Percentiles rank a stretch among this genome's conserved stretches.
Conservation (phyloP, 2,113 vertebrate species). For the Heterochromis multidens region DNA sequence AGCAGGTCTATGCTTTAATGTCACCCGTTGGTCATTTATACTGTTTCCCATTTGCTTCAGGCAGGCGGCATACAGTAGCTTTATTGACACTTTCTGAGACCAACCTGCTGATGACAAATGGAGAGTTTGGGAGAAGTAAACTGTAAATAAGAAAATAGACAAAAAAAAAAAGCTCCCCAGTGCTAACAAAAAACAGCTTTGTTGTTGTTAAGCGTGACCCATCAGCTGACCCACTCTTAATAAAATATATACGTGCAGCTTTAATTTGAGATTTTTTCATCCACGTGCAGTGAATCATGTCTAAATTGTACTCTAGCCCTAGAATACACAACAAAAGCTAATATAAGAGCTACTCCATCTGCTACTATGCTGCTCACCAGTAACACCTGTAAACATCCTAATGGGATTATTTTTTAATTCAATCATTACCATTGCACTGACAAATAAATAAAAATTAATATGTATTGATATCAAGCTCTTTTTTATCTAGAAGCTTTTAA, state of each 20-base stretch:
- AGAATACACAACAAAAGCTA: too few species aligned
- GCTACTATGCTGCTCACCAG: too few species aligned
- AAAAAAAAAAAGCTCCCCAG: neutral
- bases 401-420: too few species aligned
- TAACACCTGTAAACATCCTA: too few species aligned
- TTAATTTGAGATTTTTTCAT: neutral
- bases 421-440: too few species aligned
- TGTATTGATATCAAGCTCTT: too few species aligned
- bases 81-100: neutral
- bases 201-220: neutral
- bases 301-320: too few species aligned
- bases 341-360: too few species aligned
- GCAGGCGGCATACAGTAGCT: fast-evolving
- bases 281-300: neutral
- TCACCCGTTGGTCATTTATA: neutral
- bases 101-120: neutral
- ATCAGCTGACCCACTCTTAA: neutral
- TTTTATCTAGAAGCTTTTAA: too few species aligned
- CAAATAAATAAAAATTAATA: too few species aligned
- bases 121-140: neutral
- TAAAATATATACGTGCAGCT: neutral
- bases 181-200: neutral
- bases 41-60: neutral
- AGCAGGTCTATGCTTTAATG: neutral
- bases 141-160: neutral